phyloP scores from a whole-genome alignment of 1,140 invertebrate genomes.

The Hylyphantes graminicola region DNA sequence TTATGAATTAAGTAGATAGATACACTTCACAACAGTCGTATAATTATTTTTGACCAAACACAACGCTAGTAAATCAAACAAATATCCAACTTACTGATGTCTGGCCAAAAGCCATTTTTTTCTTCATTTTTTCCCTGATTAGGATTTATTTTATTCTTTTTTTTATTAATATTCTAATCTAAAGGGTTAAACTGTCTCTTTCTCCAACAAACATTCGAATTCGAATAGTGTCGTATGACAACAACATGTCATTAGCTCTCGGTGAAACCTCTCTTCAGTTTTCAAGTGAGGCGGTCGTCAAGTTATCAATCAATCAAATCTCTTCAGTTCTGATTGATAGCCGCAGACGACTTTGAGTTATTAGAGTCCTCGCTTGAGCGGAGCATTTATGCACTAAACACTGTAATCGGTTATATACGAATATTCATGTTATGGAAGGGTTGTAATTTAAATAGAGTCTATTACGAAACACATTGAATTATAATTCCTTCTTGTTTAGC shows the following conservation, averaged over 20 bases:
- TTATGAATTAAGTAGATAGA: neutral
- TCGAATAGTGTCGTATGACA: conserved; percentile 17
- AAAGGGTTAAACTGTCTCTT: neutral
- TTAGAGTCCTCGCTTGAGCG: neutral
- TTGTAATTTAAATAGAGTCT: neutral
- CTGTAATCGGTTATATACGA: conserved; percentile 1
- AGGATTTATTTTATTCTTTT: neutral
- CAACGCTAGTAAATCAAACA: neutral
- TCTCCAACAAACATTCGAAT: conserved; percentile 1
- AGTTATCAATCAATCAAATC: neutral
- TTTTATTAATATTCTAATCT: neutral
- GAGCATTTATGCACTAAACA: conserved; percentile 13
- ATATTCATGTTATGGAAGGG: neutral
- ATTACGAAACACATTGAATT: neutral
- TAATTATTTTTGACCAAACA: neutral
- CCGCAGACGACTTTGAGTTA: neutral
- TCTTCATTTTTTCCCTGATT: neutral
- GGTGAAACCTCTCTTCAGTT: neutral
- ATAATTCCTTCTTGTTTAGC: too few relatives aligned
- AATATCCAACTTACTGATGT: conserved; percentile 5
- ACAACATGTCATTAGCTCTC: neutral
- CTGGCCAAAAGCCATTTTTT: conserved; percentile 7
- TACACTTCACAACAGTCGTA: neutral
- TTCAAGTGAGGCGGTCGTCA: neutral
- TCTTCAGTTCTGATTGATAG: conserved; percentile 4